Evolutionary conservation across 2,888 invertebrate genomes (phyloP).

Genomic region (Nowickia ferox): DNA sequence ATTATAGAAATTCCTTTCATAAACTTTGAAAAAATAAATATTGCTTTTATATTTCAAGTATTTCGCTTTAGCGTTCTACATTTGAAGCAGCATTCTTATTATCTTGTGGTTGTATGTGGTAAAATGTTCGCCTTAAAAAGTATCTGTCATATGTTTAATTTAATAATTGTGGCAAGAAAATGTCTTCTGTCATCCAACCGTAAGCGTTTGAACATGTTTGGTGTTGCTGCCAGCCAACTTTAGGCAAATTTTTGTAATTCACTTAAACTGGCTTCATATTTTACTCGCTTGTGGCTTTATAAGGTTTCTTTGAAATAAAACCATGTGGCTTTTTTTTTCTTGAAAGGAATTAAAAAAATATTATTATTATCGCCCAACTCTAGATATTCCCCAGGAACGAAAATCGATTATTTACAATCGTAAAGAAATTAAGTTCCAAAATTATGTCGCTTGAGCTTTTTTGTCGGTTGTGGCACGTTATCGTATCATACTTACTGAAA

Average conservation of each 20-base stretch:
- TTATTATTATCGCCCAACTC: not conserved
- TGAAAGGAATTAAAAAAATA: not conserved
- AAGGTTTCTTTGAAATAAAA: conserved; percentile 12
- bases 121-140: conserved; percentile 16
- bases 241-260: conserved; percentile 21
- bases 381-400: too few species aligned
- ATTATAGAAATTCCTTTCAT: not conserved
- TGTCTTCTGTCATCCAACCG: not conserved
- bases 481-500: too few species aligned
- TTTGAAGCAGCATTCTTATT: not conserved
- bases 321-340: conserved; percentile 4
- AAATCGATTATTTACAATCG: too few species aligned
- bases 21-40: not conserved
- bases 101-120: not conserved
- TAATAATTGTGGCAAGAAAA: conserved; percentile 34
- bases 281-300: not conserved
- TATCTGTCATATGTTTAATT: conserved; percentile 24
- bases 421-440: too few species aligned
- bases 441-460: too few species aligned
- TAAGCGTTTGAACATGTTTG: not conserved
- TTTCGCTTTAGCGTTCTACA: conserved; percentile 9
- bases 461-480: too few species aligned
- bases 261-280: conserved; percentile 5
- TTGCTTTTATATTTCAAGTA: not conserved
- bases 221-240: not conserved